Conservation (phyloP, 2,888 invertebrate genomes). For the Dynastes hyllus region DNA sequence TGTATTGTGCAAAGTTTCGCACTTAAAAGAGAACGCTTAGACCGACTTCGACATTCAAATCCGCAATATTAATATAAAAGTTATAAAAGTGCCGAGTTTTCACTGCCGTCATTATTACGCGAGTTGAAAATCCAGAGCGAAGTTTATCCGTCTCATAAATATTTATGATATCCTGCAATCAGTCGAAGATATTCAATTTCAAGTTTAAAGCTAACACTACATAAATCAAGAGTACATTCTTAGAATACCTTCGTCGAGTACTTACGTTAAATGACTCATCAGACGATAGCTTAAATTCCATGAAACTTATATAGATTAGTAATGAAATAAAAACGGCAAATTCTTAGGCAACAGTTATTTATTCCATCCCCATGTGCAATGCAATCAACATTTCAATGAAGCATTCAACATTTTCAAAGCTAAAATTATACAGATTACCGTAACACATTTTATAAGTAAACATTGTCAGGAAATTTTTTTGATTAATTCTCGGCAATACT, state of each 20-base stretch:
- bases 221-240: conserved; percentile 8
- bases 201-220: conserved; percentile 19
- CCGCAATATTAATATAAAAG: conserved; percentile 20
- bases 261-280: not conserved
- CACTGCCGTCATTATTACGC: conserved; percentile 3
- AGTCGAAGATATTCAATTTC: conserved; percentile 13
- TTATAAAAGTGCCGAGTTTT: conserved; percentile 5
- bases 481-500: no score
- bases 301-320: not conserved
- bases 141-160: conserved; percentile 18
- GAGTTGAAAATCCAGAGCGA: not conserved
- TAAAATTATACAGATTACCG: no score
- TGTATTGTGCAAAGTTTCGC: not conserved
- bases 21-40: not conserved
- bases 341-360: no score
- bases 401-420: no score
- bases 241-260: not conserved
- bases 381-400: no score
- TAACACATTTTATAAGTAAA: no score
- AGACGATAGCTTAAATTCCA: not conserved
- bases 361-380: no score
- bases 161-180: conserved; percentile 17
- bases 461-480: no score
- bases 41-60: not conserved
- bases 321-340: no score